Conservation (phyloP, 2,797 vertebrate genomes). For the Melanotaenia boesemani region DNA sequence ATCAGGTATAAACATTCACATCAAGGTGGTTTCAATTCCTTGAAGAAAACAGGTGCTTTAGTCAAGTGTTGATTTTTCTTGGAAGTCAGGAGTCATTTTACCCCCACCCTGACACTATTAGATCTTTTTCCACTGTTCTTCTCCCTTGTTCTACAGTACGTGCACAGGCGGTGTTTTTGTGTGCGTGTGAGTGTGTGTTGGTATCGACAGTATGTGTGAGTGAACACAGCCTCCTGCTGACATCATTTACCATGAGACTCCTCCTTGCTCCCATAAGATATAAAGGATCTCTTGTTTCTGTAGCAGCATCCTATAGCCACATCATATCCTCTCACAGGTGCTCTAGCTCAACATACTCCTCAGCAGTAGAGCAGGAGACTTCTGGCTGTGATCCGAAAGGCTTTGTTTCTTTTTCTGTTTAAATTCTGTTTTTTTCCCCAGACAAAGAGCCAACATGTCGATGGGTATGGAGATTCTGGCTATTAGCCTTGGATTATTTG, state of each 20-base stretch:
- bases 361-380: slow-evolving; percentile 17
- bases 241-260: slow-evolving; percentile 70
- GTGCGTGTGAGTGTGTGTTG: slow-evolving; percentile 14
- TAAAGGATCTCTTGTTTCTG: slow-evolving; percentile 78
- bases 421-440: not conserved
- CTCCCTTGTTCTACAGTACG: slow-evolving; percentile 43
- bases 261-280: slow-evolving; percentile 73
- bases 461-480: slow-evolving; percentile 94
- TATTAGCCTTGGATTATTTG: slow-evolving; percentile 86
- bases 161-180: slow-evolving; percentile 47
- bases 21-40: not conserved
- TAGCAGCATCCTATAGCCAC: slow-evolving; percentile 60
- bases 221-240: slow-evolving; percentile 57
- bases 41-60: slow-evolving; percentile 5
- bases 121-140: slow-evolving; percentile 20
- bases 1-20: not conserved
- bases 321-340: slow-evolving; percentile 53
- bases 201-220: not conserved
- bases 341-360: slow-evolving; percentile 21
- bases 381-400: not conserved
- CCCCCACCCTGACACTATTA: slow-evolving; percentile 20
- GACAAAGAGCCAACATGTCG: slow-evolving; percentile 84
- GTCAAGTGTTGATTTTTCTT: slow-evolving; percentile 10
- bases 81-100: slow-evolving; percentile 4
- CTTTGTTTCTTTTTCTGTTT: slow-evolving; percentile 5